Percentiles rank a stretch among this genome's conserved stretches.
Conservation (phyloP, 2,888 invertebrate genomes). For the Stegana nigrithorax region DNA sequence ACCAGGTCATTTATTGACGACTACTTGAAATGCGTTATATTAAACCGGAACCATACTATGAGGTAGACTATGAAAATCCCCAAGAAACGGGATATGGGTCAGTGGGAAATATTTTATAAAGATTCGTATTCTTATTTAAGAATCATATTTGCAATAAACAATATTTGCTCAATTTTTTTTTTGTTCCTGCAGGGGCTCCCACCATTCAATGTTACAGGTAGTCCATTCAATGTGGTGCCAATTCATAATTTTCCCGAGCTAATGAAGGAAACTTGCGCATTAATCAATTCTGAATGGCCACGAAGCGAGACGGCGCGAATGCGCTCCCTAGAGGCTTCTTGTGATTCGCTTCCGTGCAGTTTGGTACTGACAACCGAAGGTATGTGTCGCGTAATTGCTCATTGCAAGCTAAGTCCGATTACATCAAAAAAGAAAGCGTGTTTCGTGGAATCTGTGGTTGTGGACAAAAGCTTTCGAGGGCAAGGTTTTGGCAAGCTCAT, state of each 20-base stretch:
- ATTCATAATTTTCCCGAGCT: slow-evolving; percentile 81
- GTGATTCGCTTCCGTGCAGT: slow-evolving; percentile 79
- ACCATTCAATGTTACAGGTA: slow-evolving; percentile 67
- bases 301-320: slow-evolving; percentile 83
- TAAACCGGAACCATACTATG: slow-evolving; percentile 66
- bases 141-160: no score
- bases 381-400: slow-evolving; percentile 76
- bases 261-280: slow-evolving; percentile 77
- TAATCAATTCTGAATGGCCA: slow-evolving; percentile 90
- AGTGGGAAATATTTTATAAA: no score
- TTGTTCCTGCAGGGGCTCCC: slow-evolving; percentile 64
- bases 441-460: slow-evolving; percentile 86
- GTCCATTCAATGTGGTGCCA: slow-evolving; percentile 73
- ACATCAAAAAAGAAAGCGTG: slow-evolving; percentile 78
- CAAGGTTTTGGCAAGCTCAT: slow-evolving; percentile 82
- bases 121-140: no score
- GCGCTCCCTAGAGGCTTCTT: slow-evolving; percentile 79
- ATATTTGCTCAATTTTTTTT: no score
- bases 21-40: slow-evolving; percentile 63
- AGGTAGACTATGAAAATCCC: slow-evolving; percentile 55
- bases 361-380: slow-evolving; percentile 74
- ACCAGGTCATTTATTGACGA: slow-evolving; percentile 35
- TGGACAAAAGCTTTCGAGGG: slow-evolving; percentile 77
- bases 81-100: not conserved
- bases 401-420: slow-evolving; percentile 82